Conservation (phyloP, 2,888 invertebrate genomes). For the Frankliniella intonsa region DNA sequence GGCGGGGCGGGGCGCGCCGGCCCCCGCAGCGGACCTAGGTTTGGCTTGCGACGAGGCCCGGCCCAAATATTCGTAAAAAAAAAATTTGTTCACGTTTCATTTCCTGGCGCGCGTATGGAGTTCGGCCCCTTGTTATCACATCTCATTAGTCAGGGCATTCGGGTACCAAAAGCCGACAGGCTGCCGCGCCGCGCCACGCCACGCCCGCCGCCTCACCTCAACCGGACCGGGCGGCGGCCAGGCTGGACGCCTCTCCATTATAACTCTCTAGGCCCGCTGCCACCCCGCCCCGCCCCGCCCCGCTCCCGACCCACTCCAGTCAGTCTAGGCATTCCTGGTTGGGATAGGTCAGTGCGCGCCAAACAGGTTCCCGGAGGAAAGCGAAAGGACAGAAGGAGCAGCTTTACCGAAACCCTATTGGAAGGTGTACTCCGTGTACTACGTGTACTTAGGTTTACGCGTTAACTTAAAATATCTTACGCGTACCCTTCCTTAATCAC, state of each 20-base stretch:
- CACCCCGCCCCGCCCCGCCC: background rate
- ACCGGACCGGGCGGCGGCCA: background rate
- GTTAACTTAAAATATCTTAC: too few relatives aligned
- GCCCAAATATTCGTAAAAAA: too few relatives aligned
- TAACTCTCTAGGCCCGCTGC: background rate
- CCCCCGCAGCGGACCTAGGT: too few relatives aligned
- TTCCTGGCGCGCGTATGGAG: background rate
- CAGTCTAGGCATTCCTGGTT: background rate
- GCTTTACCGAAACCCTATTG: background rate
- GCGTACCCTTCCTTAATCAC: too few relatives aligned
- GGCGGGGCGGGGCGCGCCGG: too few relatives aligned
- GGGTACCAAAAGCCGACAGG: background rate
- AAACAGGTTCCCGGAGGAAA: background rate
- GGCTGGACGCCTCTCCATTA: background rate
- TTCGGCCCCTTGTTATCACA: conserved; percentile 11
- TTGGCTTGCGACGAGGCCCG: too few relatives aligned
- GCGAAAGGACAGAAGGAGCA: background rate
- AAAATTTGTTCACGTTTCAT: too few relatives aligned
- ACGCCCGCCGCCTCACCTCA: background rate
- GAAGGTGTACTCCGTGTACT: background rate
- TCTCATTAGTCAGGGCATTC: conserved; percentile 2
- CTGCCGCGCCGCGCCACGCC: background rate
- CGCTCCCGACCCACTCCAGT: background rate
- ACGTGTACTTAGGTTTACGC: too few relatives aligned
- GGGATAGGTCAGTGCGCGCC: background rate